phyloP scores from a whole-genome alignment of 2,113 vertebrate genomes.

The Fulica atra region DNA sequence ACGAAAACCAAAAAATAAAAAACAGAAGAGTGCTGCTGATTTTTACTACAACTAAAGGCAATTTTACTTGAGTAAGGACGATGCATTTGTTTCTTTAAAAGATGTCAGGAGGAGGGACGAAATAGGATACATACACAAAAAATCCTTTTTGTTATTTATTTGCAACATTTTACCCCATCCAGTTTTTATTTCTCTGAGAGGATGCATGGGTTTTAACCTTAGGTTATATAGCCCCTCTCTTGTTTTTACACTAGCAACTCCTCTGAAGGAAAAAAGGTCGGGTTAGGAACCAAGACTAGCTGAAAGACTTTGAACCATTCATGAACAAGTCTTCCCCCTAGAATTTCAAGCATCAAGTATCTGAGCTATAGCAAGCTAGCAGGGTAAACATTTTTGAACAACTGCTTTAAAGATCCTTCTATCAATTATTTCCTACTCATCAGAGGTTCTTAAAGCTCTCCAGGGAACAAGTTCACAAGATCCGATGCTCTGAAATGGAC shows the following conservation, averaged over 20 bases:
- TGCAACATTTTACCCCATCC: neutral
- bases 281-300: neutral
- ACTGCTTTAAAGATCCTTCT: neutral
- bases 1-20: slow-evolving; percentile 3
- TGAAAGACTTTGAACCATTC: neutral
- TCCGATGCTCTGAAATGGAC: neutral
- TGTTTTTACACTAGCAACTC: neutral
- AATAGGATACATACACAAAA: neutral
- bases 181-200: neutral
- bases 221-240: neutral
- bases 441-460: neutral
- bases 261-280: neutral
- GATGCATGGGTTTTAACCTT: neutral
- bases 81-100: neutral
- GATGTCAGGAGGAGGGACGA: neutral
- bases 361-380: neutral
- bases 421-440: neutral
- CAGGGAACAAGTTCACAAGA: neutral
- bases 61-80: slow-evolving; percentile 2
- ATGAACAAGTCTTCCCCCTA: neutral
- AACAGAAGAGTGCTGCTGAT: neutral
- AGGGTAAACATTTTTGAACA: neutral
- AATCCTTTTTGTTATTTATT: neutral
- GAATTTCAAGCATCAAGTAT: neutral
- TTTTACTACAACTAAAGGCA: neutral